Evolutionary conservation across 1,140 invertebrate genomes (phyloP).

Genomic region (Theocolax elegans): DNA sequence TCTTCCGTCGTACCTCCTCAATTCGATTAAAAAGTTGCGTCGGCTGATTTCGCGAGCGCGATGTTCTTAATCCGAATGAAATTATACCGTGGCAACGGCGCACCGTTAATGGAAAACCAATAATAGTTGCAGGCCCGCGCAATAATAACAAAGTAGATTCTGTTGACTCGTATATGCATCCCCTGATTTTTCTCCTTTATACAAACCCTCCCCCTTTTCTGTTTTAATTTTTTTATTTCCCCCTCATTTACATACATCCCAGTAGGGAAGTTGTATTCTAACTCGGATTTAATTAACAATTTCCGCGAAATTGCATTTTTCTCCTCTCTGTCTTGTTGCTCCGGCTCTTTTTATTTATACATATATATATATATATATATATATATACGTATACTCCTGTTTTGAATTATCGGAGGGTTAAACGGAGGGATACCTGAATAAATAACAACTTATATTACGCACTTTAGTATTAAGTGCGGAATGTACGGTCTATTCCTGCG

Average conservation of each 20-base stretch:
- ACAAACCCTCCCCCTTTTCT: background rate
- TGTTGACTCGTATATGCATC: background rate
- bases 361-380: no score
- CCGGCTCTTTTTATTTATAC: no score
- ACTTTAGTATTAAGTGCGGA: no score
- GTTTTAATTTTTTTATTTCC: no score
- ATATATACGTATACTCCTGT: no score
- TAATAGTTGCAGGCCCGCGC: constrained; percentile 19
- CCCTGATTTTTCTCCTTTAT: background rate
- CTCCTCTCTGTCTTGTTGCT: background rate
- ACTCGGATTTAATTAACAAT: constrained; percentile 2
- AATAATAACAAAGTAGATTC: constrained; percentile 15
- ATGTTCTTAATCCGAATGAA: constrained; percentile 33
- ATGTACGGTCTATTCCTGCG: no score
- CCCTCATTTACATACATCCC: background rate
- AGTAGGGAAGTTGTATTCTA: background rate
- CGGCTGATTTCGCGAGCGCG: background rate
- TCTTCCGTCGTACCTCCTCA: background rate
- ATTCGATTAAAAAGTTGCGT: constrained; percentile 38
- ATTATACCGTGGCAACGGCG: constrained; percentile 3
- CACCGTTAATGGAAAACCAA: constrained; percentile 28
- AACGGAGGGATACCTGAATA: no score
- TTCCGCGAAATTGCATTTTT: background rate
- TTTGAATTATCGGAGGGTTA: no score
- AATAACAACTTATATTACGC: no score